Evolutionary conservation across 2,113 vertebrate genomes (phyloP).

Genomic region (Megaceryle torquata): DNA sequence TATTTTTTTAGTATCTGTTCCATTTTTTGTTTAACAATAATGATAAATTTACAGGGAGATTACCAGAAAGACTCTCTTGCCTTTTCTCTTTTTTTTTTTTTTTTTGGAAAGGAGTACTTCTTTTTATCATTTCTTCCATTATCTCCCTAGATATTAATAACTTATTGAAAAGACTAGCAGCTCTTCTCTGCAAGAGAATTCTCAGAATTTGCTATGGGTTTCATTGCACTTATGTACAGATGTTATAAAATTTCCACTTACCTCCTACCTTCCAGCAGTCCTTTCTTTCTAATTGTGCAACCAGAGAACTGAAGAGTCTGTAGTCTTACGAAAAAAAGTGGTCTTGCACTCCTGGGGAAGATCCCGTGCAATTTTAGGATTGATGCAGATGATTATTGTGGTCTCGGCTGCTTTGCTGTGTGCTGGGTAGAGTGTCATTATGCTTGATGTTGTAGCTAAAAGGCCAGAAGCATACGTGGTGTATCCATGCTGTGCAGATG

Average conservation of each 20-base stretch:
- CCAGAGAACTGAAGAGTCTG: not conserved
- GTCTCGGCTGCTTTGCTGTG: not conserved
- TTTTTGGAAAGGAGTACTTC: not conserved
- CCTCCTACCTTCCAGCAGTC: not conserved
- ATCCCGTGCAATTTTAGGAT: not conserved
- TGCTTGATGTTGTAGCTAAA: not conserved
- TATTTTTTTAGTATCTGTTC: not conserved
- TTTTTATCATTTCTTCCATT: not conserved
- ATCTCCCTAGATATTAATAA: conserved; percentile 9
- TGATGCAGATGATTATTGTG: fast-evolving
- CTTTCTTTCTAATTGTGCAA: not conserved
- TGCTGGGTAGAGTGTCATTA: not conserved
- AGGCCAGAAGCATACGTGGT: not conserved
- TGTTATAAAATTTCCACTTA: not conserved
- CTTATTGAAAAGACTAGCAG: not conserved
- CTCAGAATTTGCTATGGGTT: not conserved
- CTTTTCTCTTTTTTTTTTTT: not conserved
- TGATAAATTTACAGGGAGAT: conserved; percentile 3
- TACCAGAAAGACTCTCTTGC: not conserved
- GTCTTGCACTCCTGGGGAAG: not conserved
- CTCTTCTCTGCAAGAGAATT: not conserved
- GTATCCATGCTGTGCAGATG: not conserved
- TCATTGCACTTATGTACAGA: not conserved
- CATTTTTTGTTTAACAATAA: not conserved
- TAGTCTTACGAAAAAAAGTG: not conserved